Base-by-base conservation (phyloP, 2,888 invertebrate genomes). In the Hoplodrina blanda region DNA sequence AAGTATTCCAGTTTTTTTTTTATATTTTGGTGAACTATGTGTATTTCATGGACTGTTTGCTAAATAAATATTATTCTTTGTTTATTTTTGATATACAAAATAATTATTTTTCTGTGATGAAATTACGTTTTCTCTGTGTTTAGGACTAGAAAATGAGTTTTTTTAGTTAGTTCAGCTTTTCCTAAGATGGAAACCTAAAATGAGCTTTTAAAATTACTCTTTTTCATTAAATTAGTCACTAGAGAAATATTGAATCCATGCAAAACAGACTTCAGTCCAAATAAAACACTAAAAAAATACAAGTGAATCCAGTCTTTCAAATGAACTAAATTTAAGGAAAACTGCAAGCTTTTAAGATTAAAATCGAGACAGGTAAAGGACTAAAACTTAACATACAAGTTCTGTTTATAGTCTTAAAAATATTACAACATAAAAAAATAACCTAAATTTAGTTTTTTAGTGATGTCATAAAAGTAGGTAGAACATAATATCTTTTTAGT, bases 311-410 rank as follows among this genome's bases (percentile, higher is more conserved):
- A 53, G n/a, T 41, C 10, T 33, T 53, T 25, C 8, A 52, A 61
- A 56, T n/a, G 2, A 44, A 37, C 17, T 2, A 3, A 33, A n/a
- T 53, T 63, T 61, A 30, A 69, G 61, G 63, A 57, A 46, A 65
- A 64, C 4, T 19, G 11, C 13, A 7, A 0, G 10, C 56, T 53
- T 68, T 62, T 57, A n/a, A 61, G 61, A 70, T 57, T 53, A 70
- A 4, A 61, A 70, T 57, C 46, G 54, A 65, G 25, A 17, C 75
- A 50, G 70, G 50, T 50, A 76, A 60, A 76, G 50, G 13, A 61
- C 30, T 2, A 57, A 62, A 70, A 64, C 63, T 44, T 25, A 60
- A 52, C 10, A 5, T 19, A 61, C 75, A 11, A 25, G 69, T 76
- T 62, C 11, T 57, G 52, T 53, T 44, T 33, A 64, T 53, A 54